Evolutionary conservation across 2,797 vertebrate species (phyloP), one percentile per base, ranked within the genome.

Genomic region (Toxotes lorentzi): DNA sequence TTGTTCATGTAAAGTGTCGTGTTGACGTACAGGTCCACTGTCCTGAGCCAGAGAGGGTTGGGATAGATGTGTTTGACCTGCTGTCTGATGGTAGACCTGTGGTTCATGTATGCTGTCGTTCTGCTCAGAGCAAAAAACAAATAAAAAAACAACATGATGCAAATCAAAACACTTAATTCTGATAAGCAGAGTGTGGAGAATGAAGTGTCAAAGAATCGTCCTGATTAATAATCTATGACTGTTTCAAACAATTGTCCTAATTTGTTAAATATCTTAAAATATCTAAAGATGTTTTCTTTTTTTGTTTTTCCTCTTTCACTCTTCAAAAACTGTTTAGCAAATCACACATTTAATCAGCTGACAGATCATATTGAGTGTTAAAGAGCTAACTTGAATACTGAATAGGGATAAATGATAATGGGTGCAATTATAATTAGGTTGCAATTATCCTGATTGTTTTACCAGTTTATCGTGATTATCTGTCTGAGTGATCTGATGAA

Each of bases 381-480:
- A 67, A 78, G 73, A 81, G 61, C 54, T 45, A 61, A 74, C 69
- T 41, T 43, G 82, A 83, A 67, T 66, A 32, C 70, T 81, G 74
- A 86, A 78, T 51, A 56, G 54, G 48, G 67, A 67, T 74, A 59
- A 83, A 89, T 81, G 70, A 81, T 79, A 50, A 47, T 78, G 80
- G 62, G 45, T 57, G 70, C 73, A 81, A 78, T 92, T 85, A 85
- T 88, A 80, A 88, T 86, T 86, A 87, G 43, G 74, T 23, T 73
- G 78, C 70, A 85, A 87, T 90, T 82, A 86, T 41, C 59, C 64
- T 77, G 64, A 83, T 86, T 87, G 81, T 84, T 89, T 82, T 47
- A 82, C 30, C 79, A 62, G 68, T 81, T 79, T 71, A 73, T 82
- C n/a, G 0, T 82, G 75, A 88, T 89, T 82, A 70, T 80, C 48